Evolutionary conservation across 2,888 invertebrate genomes (phyloP), one percentile per base, ranked within the genome.

Genomic region (Ophion ventricosus): DNA sequence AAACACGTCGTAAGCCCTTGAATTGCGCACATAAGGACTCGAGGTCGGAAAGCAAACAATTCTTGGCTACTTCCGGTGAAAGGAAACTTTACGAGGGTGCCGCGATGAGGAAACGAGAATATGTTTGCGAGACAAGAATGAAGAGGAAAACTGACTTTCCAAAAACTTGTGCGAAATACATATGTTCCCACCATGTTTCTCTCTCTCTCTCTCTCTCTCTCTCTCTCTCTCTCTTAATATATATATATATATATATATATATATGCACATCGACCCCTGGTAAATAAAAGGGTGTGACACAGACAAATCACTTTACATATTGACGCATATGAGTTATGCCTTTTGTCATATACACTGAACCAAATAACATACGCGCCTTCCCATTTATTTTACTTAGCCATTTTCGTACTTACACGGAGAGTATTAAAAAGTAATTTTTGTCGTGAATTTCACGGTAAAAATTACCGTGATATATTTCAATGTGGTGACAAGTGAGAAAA

Each of bases 41-140:
- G 70, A 72, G 66, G 64, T 63, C 64, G 75, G 23, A 67, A 57
- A 77, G 77, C 79, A 73, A 66, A 72, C 72, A 66, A 40, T 61
- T 56, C 40, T 66, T 61, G 11, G 14, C 64, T 40, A 64, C 64
- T 57, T 80, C 79, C 79, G 79, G 79, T 80, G 73, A 64, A 29
- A 57, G 57, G 69, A 43, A 20, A 73, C n/a, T 73, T 63, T 56
- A 72, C 72, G 72, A 73, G 72, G 77, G 43, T 57, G 20, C 26
- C 35, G 35, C 20, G 56, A 76, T 67, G 59, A 69, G 59, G n/a
- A 75, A 57, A 35, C 57, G 23, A 49, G 49, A 49, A 29, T 66
- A 14, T 66, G 66, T 43, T 49, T 73, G 35, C 66, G 40, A 43
- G 64, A 69, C 26, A 61, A 73, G 1, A 35, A 35, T 35, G 43